Evolutionary conservation across 1,140 invertebrate species (phyloP), one percentile per base, ranked within the genome.

Genomic region (Batillaria attramentaria): DNA sequence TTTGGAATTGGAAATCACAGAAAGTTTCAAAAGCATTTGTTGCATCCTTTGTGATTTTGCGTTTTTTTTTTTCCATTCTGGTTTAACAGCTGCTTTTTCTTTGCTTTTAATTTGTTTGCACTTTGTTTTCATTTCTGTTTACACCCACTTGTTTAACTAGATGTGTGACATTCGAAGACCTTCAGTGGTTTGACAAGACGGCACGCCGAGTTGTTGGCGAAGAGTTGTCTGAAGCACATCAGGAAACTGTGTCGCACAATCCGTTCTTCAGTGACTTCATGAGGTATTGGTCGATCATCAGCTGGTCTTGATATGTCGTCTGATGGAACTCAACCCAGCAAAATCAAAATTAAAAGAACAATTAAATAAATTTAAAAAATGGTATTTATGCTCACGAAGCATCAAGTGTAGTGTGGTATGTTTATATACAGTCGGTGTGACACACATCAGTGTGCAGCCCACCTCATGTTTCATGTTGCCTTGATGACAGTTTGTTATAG

Each of bases 101-200:
- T 31, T 54, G 46, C 33, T 28, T 70, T 46, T 70, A n/a, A 16
- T 39, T n/a, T 24, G 1, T 46, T 70, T 70, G 68, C 16, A 31
- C n/a, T n/a, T n/a, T n/a, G n/a, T n/a, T n/a, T n/a, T n/a, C n/a
- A n/a, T 69, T 69, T 69, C 37, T 39, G 5, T 13, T 69, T 69
- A 42, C 18, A 6, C 18, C 24, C n/a, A 31, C 42, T 72, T 24
- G 43, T n/a, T n/a, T 13, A 35, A 54, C 24, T 80, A 91, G 91
- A 85, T 92, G 91, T 85, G 86, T 88, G n/a, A 84, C 78, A 35
- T 50, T 82, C 37, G 88, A 90, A 24, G 91, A 92, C 81, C 81
- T 83, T 50, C 54, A 62, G 1, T 92, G 90, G 91, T 90, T 91
- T 84, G 89, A 89, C 68, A 90, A 91, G 83, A 90, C 89, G 57